Base-by-base conservation (phyloP, 2,888 invertebrate genomes). In the Dryobota labecula region DNA sequence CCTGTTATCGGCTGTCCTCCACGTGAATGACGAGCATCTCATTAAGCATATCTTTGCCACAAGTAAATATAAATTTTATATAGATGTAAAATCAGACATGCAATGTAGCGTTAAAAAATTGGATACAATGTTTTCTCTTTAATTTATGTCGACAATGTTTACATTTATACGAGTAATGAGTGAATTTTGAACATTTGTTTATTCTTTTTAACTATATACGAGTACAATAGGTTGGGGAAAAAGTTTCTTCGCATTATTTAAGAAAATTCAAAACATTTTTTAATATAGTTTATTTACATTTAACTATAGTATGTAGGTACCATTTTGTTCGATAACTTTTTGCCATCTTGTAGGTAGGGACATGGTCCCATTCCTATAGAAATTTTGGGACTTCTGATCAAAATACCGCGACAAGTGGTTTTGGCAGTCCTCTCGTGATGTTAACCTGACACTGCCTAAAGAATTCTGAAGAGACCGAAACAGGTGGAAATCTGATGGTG, bases 21-120 rank as follows among this genome's bases (percentile, higher is more conserved):
- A 4, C 8, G 45, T 9, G 20, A 47, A 9, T 20, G 3, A 45
- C 45, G 9, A 8, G 3, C 4, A 74, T 66, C n/a, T 58, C 58
- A 51, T 67, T 74, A 67, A n/a, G n/a, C 7, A 11, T 73, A 67
- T 58, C n/a, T 68, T 54, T 54, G 8, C 33, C 53, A 11, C 30
- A 43, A 43, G 41, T 60, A 27, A 54, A 36, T 73, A 47, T 68
- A 47, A 20, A 68, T 75, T 68, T 27, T 27, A 20, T 27, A 38
- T 41, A 38, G 0, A 27, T 33, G 13, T 47, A 2, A 51, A 45
- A 41, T 27, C 27, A 20, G 0, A 38, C 43, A n/a, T 27, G 24
- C 30, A 45, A 57, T 51, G 6, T n/a, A n/a, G n/a, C 38, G 33
- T 51, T 33, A 51, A 33, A 45, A n/a, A 45, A 67, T 58, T 60